Evolutionary conservation across 1,140 invertebrate genomes (phyloP).

Genomic region (Cydia amplana): DNA sequence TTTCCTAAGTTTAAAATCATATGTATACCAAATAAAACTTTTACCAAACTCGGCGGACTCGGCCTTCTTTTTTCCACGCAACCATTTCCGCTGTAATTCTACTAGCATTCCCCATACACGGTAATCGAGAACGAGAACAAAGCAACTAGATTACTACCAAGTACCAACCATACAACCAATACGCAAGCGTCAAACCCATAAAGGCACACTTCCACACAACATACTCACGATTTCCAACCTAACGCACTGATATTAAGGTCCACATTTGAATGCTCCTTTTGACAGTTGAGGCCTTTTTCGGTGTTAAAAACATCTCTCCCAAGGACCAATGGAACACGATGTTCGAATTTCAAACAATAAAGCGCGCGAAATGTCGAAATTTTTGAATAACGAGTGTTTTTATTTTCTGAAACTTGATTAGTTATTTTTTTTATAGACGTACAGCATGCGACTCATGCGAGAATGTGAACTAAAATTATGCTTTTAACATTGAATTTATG

Average conservation of each 20-base stretch:
- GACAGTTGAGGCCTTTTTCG: neutral
- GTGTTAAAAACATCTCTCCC: slow-evolving; percentile 20
- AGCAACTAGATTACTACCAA: slow-evolving; percentile 31
- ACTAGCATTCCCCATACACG: slow-evolving; percentile 28
- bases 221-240: neutral
- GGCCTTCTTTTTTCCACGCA: neutral
- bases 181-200: neutral
- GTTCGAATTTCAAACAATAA: slow-evolving; percentile 32
- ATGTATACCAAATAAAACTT: no score
- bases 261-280: neutral
- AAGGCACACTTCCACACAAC: neutral
- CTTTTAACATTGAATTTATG: neutral
- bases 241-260: neutral
- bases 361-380: slow-evolving; percentile 31
- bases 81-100: slow-evolving; percentile 16
- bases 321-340: slow-evolving; percentile 28
- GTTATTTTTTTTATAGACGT: neutral
- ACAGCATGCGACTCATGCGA: slow-evolving; percentile 15
- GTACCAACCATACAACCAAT: neutral
- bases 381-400: slow-evolving; percentile 26
- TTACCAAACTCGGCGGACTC: neutral
- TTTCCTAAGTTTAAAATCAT: no score
- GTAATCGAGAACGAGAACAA: slow-evolving; percentile 32
- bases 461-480: neutral
- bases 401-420: slow-evolving; percentile 14